Conservation (phyloP, 2,113 vertebrate species). For the Bambusicola thoracicus region DNA sequence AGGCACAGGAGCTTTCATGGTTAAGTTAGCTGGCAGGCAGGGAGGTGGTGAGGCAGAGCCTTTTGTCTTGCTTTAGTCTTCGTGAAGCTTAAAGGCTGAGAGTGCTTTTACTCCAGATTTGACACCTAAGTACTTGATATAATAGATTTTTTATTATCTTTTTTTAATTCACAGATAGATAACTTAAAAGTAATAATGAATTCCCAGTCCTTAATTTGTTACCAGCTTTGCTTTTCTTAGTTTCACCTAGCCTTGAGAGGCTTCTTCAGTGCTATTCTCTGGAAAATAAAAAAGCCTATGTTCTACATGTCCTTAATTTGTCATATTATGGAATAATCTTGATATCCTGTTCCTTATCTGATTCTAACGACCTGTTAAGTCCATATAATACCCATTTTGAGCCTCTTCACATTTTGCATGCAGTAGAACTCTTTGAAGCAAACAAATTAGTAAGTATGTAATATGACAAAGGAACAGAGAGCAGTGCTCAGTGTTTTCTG, state of each 20-base stretch:
- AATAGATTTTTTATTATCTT: neutral
- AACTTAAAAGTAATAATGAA: neutral
- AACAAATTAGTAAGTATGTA: neutral
- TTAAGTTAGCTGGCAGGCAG: neutral
- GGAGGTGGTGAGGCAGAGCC: neutral
- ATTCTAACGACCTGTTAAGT: neutral
- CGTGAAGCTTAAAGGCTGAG: neutral
- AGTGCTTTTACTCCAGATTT: neutral
- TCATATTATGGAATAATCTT: neutral
- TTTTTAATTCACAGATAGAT: neutral
- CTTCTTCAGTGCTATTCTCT: neutral
- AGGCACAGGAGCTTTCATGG: neutral
- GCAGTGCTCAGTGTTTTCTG: accelerated
- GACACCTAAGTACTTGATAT: neutral
- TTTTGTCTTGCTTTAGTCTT: neutral
- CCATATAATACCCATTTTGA: neutral
- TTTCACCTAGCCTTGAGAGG: neutral
- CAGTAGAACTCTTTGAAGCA: neutral
- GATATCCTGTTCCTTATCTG: neutral
- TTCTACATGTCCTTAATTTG: neutral
- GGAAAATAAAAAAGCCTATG: neutral
- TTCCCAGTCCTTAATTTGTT: neutral
- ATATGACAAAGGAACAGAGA: neutral
- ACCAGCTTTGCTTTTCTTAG: neutral
- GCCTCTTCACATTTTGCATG: neutral